Base-by-base conservation (phyloP, 2,888 invertebrate genomes). In the Zootermopsis nevadensis region DNA sequence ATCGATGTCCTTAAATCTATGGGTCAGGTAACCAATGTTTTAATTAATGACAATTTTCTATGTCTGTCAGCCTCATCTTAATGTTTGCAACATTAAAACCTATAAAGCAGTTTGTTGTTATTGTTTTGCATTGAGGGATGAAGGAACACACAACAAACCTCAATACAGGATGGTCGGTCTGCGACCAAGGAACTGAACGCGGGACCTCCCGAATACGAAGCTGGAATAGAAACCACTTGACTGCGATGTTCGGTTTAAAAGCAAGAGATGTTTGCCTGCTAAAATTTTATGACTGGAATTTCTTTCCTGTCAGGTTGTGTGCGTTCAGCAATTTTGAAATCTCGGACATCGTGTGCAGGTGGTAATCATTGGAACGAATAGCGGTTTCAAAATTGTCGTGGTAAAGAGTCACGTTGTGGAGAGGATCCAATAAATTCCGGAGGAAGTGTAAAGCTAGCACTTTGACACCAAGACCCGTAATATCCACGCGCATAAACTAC, bases 401-500 rank as follows among this genome's bases (percentile, higher is more conserved):
- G 69, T 69, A 33, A 69, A 69, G 69, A 33, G 69, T 69, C 69
- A 33, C 31, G 22, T 69, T 30, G 69, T 60, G 60, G 60, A 60
- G 69, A 33, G 31, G 19, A 33, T 22, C 69, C 69, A 69, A 69
- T 69, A 69, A 69, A 69, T 69, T 30, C 33, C 33, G 22, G 31
- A 69, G 69, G 31, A 69, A 69, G 7, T 69, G 69, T 69, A 31
- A 22, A 33, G 33, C 69, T 33, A 33, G 69, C 69, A 69, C 33
- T 69, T 69, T 69, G 33, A 69, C 69, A 69, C 33, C 10, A 33
- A 69, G 33, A 4, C 33, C 33, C 69, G 19, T 69, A 69, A 60
- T 69, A 19, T 69, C 31, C 69, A 69, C 69, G n/a, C 8, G 12
- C n/a, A 60, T 60, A 27, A 60, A 60, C 60, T 60, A 27, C 12